Evolutionary conservation across 2,888 invertebrate species (phyloP).

Genomic region (Idaea straminata): DNA sequence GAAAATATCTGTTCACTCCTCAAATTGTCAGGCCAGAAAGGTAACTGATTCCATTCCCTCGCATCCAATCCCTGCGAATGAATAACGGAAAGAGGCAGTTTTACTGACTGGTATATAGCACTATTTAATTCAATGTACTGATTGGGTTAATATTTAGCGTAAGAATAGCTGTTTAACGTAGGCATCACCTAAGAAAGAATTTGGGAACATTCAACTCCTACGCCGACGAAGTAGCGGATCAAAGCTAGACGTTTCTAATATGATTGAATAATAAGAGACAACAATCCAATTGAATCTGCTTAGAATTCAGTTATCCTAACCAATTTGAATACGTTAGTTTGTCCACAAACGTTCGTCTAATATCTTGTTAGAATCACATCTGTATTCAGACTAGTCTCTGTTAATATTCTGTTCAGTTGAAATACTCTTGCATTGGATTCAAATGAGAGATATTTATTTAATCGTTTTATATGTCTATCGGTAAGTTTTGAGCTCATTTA

Average conservation of each 20-base stretch:
- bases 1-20: not conserved
- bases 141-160: no score
- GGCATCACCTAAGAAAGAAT: no score
- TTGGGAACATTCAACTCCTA: no score
- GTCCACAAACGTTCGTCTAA: not conserved
- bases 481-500: no score
- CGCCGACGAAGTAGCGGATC: not conserved
- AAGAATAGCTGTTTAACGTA: no score
- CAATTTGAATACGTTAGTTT: not conserved
- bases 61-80: not conserved
- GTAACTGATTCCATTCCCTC: not conserved
- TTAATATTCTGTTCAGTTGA: not conserved
- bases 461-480: no score
- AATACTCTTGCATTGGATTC: not conserved
- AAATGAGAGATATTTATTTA: no score
- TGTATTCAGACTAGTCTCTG: not conserved
- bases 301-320: not conserved
- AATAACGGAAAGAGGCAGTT: no score
- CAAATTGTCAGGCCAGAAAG: not conserved
- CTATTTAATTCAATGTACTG: no score
- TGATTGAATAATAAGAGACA: not conserved
- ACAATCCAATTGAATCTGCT: not conserved
- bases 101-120: no score
- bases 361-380: not conserved
- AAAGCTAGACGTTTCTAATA: not conserved